phyloP scores from a whole-genome alignment of 1,140 invertebrate genomes.

The Atta cephalotes region DNA sequence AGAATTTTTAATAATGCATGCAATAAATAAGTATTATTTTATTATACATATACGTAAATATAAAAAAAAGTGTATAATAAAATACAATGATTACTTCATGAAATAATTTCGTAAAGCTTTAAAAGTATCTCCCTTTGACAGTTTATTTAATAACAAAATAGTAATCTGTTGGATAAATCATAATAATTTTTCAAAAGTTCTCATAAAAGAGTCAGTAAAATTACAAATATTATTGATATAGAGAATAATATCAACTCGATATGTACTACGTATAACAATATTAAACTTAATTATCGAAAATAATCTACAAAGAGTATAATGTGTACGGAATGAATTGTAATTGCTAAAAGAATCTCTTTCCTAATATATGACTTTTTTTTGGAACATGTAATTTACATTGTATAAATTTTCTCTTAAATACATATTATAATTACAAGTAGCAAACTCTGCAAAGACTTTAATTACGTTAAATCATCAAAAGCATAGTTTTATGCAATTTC shows the following conservation, averaged over 20 bases:
- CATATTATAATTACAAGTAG: constrained; percentile 35
- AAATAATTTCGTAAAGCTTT: constrained; percentile 18
- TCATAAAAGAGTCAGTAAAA: constrained; percentile 15
- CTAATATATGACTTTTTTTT: background rate
- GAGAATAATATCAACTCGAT: background rate
- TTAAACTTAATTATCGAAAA: constrained; percentile 32
- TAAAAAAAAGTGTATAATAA: background rate
- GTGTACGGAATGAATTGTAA: background rate
- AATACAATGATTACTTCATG: constrained; percentile 5
- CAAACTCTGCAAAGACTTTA: constrained; percentile 29
- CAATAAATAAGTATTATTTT: background rate
- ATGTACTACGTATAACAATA: background rate
- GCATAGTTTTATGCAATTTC: constrained; percentile 50
- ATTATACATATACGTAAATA: background rate
- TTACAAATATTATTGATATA: constrained; percentile 14
- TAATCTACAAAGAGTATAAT: constrained; percentile 15
- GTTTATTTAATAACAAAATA: constrained; percentile 36
- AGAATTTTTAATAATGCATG: background rate
- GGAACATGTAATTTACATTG: constrained; percentile 24
- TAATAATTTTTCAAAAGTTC: constrained; percentile 38
- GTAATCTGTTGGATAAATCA: constrained; percentile 25
- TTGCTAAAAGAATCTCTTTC: background rate
- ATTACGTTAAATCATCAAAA: constrained; percentile 54
- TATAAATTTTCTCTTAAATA: constrained; percentile 34
- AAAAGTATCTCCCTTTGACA: constrained; percentile 18